phyloP scores from a whole-genome alignment of 2,113 vertebrate genomes.

The Rousettus leschenaultii region DNA sequence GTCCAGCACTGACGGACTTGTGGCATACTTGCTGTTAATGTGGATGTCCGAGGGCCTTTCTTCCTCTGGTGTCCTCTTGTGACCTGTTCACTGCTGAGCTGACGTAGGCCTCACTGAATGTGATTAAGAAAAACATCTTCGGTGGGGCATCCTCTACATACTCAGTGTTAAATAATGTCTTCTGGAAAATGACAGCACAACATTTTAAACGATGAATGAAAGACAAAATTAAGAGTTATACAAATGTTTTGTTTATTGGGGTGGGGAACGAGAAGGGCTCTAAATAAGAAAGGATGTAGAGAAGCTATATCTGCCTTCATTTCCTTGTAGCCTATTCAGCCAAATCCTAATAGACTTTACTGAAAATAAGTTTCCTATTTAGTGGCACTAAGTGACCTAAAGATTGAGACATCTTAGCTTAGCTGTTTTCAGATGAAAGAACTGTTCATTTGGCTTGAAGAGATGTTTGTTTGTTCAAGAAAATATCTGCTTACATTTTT shows the following conservation, averaged over 20 bases:
- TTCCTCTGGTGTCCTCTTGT: not conserved
- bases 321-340: not conserved
- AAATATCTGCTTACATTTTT: constrained; percentile 20
- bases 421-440: not conserved
- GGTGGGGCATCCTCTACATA: not conserved
- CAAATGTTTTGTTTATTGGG: not conserved
- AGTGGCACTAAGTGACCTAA: not conserved
- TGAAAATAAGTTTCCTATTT: not conserved
- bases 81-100: not conserved
- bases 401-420: not conserved
- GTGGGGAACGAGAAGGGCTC: not conserved
- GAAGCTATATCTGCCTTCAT: not conserved
- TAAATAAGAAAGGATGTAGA: not conserved
- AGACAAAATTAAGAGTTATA: not conserved
- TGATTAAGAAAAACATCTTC: not conserved
- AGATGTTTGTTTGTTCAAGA: constrained; percentile 3
- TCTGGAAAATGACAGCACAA: not conserved
- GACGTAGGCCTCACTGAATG: not conserved
- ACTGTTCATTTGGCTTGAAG: not conserved
- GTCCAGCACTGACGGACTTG: not conserved
- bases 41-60: not conserved
- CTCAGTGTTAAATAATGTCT: not conserved
- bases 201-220: not conserved
- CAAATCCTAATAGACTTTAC: not conserved
- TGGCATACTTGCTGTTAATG: not conserved